Evolutionary conservation across 2,888 invertebrate genomes (phyloP).

Genomic region (Neoitamus cyanurus): DNA sequence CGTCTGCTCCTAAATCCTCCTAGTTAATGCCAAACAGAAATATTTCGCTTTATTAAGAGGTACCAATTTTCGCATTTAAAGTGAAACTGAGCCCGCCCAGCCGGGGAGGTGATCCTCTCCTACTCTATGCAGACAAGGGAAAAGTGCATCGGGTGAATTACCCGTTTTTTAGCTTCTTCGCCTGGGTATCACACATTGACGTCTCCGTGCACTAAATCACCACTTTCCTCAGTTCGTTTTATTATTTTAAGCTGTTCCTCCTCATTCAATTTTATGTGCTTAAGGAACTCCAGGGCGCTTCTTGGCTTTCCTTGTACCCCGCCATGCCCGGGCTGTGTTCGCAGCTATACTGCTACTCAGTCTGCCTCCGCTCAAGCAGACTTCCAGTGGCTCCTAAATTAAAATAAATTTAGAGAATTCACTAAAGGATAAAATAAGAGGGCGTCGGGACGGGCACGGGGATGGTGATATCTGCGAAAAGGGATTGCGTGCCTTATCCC

Average conservation of each 20-base stretch:
- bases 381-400: slow-evolving; percentile 23
- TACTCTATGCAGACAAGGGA: background rate
- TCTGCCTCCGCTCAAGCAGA: background rate
- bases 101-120: background rate
- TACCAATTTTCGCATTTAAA: slow-evolving; percentile 4
- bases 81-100: background rate
- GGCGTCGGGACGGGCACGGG: background rate
- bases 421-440: slow-evolving; percentile 30
- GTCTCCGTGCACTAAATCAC: slow-evolving; percentile 12
- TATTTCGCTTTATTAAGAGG: slow-evolving; percentile 16
- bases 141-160: slow-evolving; percentile 6
- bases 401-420: slow-evolving; percentile 44
- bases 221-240: slow-evolving; percentile 32
- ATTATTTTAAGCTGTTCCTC: slow-evolving; percentile 28
- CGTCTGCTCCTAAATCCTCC: background rate
- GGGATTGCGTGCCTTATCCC: slow-evolving; percentile 30
- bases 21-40: background rate
- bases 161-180: background rate
- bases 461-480: slow-evolving; percentile 3
- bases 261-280: slow-evolving; percentile 29
- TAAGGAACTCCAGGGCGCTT: slow-evolving; percentile 11
- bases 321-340: background rate
- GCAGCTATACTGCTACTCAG: background rate
- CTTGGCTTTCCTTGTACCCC: background rate
- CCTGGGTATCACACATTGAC: slow-evolving; percentile 21